Evolutionary conservation across 2,113 vertebrate species (phyloP).

Genomic region (Platysteira castanea): DNA sequence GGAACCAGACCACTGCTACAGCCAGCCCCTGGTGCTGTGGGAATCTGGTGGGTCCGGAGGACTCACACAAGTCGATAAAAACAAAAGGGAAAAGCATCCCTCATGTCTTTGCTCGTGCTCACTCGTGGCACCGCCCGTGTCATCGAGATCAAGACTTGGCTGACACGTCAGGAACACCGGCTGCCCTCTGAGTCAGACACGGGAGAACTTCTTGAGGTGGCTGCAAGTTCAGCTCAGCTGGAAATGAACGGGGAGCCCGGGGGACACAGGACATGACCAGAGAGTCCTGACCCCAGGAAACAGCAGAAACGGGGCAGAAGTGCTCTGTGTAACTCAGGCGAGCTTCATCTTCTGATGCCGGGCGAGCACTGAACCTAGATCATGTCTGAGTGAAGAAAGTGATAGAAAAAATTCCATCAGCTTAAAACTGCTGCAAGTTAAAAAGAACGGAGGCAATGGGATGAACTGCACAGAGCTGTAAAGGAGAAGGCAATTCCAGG

Average conservation of each 20-base stretch:
- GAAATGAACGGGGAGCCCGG: accelerated
- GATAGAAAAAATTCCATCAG: background rate
- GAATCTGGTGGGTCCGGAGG: background rate
- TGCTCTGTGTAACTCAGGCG: accelerated
- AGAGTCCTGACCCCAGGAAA: background rate
- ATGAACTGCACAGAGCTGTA: background rate
- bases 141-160: background rate
- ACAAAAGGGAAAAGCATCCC: background rate
- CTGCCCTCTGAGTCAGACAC: background rate
- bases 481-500: background rate
- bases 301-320: accelerated
- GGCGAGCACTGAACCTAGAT: background rate
- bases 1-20: background rate
- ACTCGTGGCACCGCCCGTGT: background rate
- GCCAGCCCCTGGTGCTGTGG: background rate
- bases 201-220: background rate
- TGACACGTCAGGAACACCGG: background rate
- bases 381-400: background rate
- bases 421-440: background rate
- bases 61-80: background rate
- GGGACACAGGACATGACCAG: accelerated
- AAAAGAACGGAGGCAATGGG: background rate
- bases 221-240: background rate
- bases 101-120: background rate
- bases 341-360: background rate